Evolutionary conservation across 2,888 invertebrate species (phyloP).

Genomic region (Sphaerophoria rueppellii): DNA sequence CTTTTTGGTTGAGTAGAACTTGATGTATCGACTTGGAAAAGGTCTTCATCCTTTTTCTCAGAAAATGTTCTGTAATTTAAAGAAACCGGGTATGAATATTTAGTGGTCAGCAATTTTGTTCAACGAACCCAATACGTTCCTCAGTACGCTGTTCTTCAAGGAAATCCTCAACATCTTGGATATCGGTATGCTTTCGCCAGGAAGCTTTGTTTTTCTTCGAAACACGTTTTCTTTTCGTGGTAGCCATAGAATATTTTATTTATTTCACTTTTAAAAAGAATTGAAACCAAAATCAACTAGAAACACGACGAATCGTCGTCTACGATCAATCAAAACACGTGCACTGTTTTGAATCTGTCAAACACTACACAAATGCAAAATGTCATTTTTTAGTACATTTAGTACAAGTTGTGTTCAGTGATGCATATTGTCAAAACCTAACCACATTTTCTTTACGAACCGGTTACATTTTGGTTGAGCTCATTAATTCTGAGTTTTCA

Average conservation of each 20-base stretch:
- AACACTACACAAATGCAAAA: too few species aligned
- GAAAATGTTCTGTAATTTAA: slow-evolving; percentile 78
- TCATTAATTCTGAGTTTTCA: too few species aligned
- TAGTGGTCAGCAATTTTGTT: background rate
- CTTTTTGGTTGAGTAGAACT: slow-evolving; percentile 81
- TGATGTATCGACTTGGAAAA: slow-evolving; percentile 87
- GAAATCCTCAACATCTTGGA: slow-evolving; percentile 92
- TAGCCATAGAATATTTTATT: slow-evolving; percentile 35
- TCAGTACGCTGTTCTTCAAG: slow-evolving; percentile 92
- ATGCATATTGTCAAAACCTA: too few species aligned
- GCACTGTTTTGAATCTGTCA: background rate
- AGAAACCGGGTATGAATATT: slow-evolving; percentile 11
- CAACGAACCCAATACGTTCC: slow-evolving; percentile 90
- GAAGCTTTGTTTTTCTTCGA: slow-evolving; percentile 89
- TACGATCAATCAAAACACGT: slow-evolving; percentile 54
- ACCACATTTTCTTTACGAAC: too few species aligned
- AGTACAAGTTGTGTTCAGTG: too few species aligned
- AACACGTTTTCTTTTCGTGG: slow-evolving; percentile 77
- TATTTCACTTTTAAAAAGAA: background rate
- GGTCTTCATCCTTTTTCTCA: slow-evolving; percentile 86
- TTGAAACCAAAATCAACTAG: background rate
- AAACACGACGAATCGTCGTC: too few species aligned
- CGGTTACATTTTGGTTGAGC: too few species aligned
- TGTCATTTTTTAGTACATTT: too few species aligned
- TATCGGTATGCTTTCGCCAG: slow-evolving; percentile 93